These are phyloP conservation scores for Halictus ligatus DNA, from an alignment of 2,888 invertebrate species.

Conservation along the genomic window DNA sequence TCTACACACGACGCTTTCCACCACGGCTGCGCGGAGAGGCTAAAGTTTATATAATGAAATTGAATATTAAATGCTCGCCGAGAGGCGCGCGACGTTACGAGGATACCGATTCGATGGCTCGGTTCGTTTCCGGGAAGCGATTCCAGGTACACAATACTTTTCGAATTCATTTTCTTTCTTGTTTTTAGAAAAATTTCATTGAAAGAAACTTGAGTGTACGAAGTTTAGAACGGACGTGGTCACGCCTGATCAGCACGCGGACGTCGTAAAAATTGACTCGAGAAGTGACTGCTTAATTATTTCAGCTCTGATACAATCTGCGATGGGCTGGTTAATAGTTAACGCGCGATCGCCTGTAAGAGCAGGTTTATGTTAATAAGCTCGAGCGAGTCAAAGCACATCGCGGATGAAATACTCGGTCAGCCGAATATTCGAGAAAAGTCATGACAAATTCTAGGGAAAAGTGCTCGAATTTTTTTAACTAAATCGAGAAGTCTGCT, in stretches of 20 bases:
- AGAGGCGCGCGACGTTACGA: background rate
- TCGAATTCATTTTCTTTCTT: background rate
- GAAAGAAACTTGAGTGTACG: background rate
- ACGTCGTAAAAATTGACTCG: background rate
- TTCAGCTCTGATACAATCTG: background rate
- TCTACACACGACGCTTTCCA: background rate
- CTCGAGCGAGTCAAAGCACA: background rate
- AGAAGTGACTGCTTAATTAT: background rate
- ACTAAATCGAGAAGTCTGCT: too few relatives aligned
- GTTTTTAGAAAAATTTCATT: too few relatives aligned
- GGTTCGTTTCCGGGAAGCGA: background rate
- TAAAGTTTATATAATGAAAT: conserved; percentile 2
- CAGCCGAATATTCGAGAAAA: background rate
- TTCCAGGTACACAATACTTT: too few relatives aligned
- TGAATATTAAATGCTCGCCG: conserved; percentile 1
- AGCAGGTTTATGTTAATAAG: background rate
- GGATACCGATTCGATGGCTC: background rate
- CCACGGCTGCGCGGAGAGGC: background rate
- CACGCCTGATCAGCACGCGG: background rate
- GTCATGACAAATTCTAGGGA: background rate
- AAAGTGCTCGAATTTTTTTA: too few relatives aligned
- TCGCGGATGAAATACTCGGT: background rate
- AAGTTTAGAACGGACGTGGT: background rate
- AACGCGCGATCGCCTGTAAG: background rate
- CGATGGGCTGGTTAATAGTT: background rate